Percentiles rank a stretch among this genome's conserved stretches.
These are phyloP conservation scores for Amblyjoppa fuscipennis DNA, from an alignment of 2,888 invertebrate species.

Conservation along the genomic window DNA sequence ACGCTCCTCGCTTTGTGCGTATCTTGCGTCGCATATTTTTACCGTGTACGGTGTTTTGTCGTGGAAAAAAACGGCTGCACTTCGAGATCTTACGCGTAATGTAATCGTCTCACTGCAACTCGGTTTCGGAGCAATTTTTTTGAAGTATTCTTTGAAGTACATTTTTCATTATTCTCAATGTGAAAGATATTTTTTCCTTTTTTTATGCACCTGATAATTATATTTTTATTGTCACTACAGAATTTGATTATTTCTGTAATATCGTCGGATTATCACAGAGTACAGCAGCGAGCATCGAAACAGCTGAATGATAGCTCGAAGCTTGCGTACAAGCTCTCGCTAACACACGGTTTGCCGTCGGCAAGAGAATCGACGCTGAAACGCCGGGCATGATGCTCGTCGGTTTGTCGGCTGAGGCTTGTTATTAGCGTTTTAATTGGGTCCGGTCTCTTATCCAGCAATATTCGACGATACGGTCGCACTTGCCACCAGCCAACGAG, in stretches of 20 bases:
- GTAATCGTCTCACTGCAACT: background rate
- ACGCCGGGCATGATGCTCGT: slow-evolving; percentile 64
- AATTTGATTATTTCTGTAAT: background rate
- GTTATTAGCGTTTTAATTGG: slow-evolving; percentile 84
- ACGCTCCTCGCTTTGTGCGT: slow-evolving; percentile 59
- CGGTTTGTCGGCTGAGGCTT: slow-evolving; percentile 74
- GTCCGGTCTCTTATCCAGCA: slow-evolving; percentile 83
- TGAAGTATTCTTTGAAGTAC: background rate
- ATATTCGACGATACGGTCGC: slow-evolving; percentile 79
- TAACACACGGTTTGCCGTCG: slow-evolving; percentile 57
- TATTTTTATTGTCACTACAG: background rate
- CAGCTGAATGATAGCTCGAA: slow-evolving; percentile 6
- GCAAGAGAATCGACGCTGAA: slow-evolving; percentile 57
- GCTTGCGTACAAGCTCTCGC: slow-evolving; percentile 53
- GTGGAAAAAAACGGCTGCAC: background rate
- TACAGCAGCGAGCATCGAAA: background rate
- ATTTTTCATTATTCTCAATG: background rate
- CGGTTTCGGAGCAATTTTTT: background rate
- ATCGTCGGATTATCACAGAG: background rate
- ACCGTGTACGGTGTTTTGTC: slow-evolving; percentile 30
- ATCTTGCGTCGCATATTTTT: background rate
- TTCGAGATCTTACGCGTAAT: background rate
- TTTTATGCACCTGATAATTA: background rate
- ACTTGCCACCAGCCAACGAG: slow-evolving; percentile 71
- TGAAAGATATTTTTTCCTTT: background rate